Base-by-base conservation (phyloP, 2,797 vertebrate species). In the Sebastes baramenuke region DNA sequence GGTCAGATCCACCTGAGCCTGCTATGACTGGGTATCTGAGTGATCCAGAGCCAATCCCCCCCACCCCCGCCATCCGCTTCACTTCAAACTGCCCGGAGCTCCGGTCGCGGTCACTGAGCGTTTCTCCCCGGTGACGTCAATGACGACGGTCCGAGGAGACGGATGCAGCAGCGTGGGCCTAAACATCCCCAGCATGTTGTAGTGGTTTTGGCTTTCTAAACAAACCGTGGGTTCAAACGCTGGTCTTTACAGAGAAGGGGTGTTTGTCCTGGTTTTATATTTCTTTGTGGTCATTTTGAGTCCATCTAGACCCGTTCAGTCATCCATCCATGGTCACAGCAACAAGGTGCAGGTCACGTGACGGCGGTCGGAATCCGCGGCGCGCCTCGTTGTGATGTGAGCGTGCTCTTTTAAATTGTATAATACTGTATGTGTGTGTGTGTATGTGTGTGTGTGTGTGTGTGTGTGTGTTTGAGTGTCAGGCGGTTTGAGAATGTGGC, bases 401-500 rank as follows among this genome's bases (percentile, higher is more conserved):
- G 61, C 4, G 4, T 46, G 22, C 55, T 70, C 60, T 34, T 62
- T 54, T 52, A 52, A 54, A 82, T 56, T 79, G 22, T 81, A 72
- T 71, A 64, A 64, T 10, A 52, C 49, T 52, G 49, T 52, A 5
- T 1, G 9, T 9, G 0, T 72, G 66, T 72, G 73, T 67, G 71
- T 83, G 60, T 76, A 0, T 56, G 6, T 14, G 20, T 60, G 55
- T 56, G 72, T 83, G 60, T 76, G 25, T 60, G 55, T 56, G 55
- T 56, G 34, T 81, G 52, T 88, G 66, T 54, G 70, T 46, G 74
- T 80, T 72, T 72, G 76, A 80, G 82, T 81, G 86, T 93, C 72
- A 88, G 87, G 80, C 83, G 67, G 87, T 89, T 84, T 83, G 91
- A 93, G 93, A 95, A 95, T 96, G 92, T 96, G 74, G 80, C 94